Evolutionary conservation across 2,797 vertebrate species (phyloP), one percentile per base, ranked within the genome.

Genomic region (Eulemur mongoz): DNA sequence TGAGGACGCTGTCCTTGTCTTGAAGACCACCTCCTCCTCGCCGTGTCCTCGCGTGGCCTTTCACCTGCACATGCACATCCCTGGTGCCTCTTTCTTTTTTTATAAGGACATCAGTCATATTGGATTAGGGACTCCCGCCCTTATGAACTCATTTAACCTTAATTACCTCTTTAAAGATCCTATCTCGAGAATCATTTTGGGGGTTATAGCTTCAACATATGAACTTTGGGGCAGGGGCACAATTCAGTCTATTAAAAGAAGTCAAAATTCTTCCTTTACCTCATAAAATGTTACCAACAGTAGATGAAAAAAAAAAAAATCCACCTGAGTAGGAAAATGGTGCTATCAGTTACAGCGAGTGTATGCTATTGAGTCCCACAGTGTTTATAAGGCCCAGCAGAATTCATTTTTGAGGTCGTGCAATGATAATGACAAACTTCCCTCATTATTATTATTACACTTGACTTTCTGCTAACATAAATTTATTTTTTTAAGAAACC

Each of bases 401-500:
- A 54, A 89, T 82, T 67, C 40, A 80, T 75, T 95, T 89, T 54
- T n/a, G 18, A 57, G 63, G 10, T 15, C 70, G 27, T 89, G 45
- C 6, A 54, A 59, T 30, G 78, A 69, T 95, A 92, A 75, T 85
- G 95, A 88, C 32, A 97, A 96, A 95, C 70, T 57, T 79, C 78
- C 88, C 10, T 89, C 8, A 10, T 40, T 95, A 4, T 54, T 52
- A 78, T 73, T 57, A 92, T 7, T 95, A 89, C 96, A 91, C 32
- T 72, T 93, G 82, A 40, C 52, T 61, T 86, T 94, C 70, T 94
- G n/a, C 69, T 86, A 94, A 7, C 5, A 27, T 2, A 2, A 95
- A 40, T 93, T 76, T 82, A 38, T 63, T 78, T 95, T 75, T 96
- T 88, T 43, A 84, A 7, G 87, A 96, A 98, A 95, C 43, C 50